Evolutionary conservation across 2,113 vertebrate genomes (phyloP).

Genomic region (Pelodiscus sinensis): DNA sequence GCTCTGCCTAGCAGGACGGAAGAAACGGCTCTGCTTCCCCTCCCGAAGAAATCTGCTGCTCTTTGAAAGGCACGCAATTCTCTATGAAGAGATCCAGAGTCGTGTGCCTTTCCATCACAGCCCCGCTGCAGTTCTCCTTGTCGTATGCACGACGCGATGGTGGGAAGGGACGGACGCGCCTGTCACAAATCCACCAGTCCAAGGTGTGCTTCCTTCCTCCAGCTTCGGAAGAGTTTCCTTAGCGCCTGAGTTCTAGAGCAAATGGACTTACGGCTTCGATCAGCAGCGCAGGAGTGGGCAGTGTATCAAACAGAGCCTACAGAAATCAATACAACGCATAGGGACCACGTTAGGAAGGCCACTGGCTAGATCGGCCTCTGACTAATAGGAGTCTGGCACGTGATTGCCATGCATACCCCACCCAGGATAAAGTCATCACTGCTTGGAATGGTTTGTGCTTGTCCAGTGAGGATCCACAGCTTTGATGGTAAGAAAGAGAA

Average conservation of each 20-base stretch:
- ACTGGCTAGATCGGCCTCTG: not conserved
- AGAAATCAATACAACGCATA: conserved; percentile 34
- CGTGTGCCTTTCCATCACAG: not conserved
- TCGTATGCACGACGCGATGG: not conserved
- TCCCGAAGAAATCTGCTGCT: not conserved
- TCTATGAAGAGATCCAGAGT: not conserved
- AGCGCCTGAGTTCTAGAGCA: conserved; percentile 4
- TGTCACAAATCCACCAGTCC: not conserved
- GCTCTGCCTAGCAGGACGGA: too few relatives aligned
- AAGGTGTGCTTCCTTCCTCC: not conserved
- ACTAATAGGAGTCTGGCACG: not conserved
- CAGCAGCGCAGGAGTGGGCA: not conserved
- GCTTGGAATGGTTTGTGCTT: rapidly evolving
- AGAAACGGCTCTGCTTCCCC: not conserved
- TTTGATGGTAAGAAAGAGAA: not conserved
- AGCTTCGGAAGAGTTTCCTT: not conserved
- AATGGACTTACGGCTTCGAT: not conserved
- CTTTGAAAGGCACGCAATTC: not conserved
- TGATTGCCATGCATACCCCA: not conserved
- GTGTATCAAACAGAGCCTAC: conserved; percentile 10
- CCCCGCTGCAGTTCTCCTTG: not conserved
- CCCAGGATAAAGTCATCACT: too few relatives aligned
- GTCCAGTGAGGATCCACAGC: not conserved
- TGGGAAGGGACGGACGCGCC: not conserved
- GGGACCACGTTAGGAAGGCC: not conserved